phyloP scores from a whole-genome alignment of 1,140 invertebrate species.

The Alviniconcha marisindica region DNA sequence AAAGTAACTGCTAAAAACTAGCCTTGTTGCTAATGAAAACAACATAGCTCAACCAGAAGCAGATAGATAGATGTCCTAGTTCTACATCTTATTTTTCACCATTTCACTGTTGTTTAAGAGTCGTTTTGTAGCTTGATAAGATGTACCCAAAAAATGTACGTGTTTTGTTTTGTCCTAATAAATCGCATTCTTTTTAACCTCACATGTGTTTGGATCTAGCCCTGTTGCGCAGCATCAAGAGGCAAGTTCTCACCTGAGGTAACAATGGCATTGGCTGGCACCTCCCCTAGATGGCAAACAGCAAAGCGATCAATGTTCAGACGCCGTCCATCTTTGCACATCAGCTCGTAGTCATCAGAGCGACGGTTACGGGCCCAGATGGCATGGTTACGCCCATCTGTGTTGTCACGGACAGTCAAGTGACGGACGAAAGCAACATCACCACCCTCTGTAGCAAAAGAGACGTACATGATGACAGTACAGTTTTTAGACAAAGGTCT shows the following conservation, averaged over 20 bases:
- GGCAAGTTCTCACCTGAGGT: constrained; percentile 82
- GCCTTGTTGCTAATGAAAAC: no score
- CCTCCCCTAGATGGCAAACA: constrained; percentile 92
- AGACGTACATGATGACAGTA: no score
- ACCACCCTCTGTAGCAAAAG: constrained; percentile 79
- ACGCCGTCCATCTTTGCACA: constrained; percentile 92
- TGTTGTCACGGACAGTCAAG: constrained; percentile 93
- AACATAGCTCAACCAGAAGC: no score
- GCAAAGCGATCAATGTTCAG: constrained; percentile 86
- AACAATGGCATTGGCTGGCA: constrained; percentile 94
- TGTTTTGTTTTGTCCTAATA: no score
- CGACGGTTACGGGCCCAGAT: constrained; percentile 95
- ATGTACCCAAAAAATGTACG: no score
- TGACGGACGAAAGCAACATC: constrained; percentile 97
- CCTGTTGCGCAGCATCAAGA: neutral
- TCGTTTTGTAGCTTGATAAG: no score
- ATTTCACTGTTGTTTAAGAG: no score
- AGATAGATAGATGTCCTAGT: no score
- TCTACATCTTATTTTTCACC: no score
- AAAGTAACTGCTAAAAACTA: no score
- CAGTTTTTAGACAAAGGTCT: no score
- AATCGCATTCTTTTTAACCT: no score
- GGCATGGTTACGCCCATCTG: constrained; percentile 91
- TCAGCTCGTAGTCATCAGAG: constrained; percentile 91
- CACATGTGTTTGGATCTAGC: neutral